Evolutionary conservation across 1,140 invertebrate species (phyloP), one percentile per base, ranked within the genome.

Genomic region (Linepithema humile): DNA sequence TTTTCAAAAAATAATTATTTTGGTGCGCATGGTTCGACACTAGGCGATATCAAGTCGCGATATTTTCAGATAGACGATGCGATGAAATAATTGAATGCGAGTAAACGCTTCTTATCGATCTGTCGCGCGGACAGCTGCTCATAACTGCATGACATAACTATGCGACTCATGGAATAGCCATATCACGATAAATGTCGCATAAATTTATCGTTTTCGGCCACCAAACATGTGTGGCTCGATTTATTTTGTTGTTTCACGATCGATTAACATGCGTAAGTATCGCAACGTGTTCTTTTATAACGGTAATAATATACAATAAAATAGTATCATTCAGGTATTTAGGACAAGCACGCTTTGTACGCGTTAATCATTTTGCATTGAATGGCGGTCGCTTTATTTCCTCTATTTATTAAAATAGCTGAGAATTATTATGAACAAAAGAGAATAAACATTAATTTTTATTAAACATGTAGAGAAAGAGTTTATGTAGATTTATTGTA

Each of bases 51-150:
- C 32, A 48, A 84, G 59, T 57, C 32, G 45, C 15, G 32, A 55
- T 72, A 53, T 59, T 17, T 62, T 60, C 23, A 40, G 26, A 45
- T 32, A 15, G 74, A 35, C 35, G 59, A 45, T 40, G 62, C 60
- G 84, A 77, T 77, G 78, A 75, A 85, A 83, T 87, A 85, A 87
- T 85, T 77, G 77, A 77, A 83, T 45, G 48, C 65, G 72, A 85
- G 48, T 26, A 64, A 20, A 72, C n/a, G n/a, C n/a, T n/a, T n/a
- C 40, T 87, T 85, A 87, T 72, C 77, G 84, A 85, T 83, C 67
- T 12, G 20, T 74, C 38, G 50, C 23, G 55, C 48, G 20, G 67
- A 84, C 82, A 84, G 72, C 82, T 64, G 70, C 45, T 72, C 55
- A 69, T 84, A 82, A 75, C 60, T 83, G 50, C 35, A 10, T 67